These are phyloP conservation scores for Galeopterus variegatus DNA, from an alignment of 2,113 vertebrate genomes.

Conservation along the genomic window DNA sequence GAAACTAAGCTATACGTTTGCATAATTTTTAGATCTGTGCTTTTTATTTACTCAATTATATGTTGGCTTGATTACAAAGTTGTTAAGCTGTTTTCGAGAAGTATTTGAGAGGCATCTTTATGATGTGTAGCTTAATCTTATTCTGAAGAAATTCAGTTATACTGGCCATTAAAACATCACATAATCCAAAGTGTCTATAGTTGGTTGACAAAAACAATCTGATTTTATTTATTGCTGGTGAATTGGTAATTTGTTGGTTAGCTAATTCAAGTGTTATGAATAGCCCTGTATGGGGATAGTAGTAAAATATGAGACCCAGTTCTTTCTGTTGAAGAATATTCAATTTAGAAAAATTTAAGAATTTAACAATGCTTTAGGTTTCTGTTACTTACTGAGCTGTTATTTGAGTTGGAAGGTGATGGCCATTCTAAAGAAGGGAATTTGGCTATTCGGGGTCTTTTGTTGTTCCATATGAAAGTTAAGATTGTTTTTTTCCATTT, in stretches of 20 bases:
- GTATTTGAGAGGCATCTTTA: conserved; percentile 46
- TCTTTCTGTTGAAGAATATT: conserved; percentile 28
- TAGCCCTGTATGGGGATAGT: neutral
- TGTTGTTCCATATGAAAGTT: too few species aligned
- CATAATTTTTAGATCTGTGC: neutral
- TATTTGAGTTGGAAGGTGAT: neutral
- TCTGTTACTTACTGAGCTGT: neutral
- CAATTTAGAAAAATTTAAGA: conserved; percentile 26
- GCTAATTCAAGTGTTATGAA: conserved; percentile 35
- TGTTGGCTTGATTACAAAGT: conserved; percentile 68
- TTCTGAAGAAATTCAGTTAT: neutral
- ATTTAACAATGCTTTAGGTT: conserved; percentile 7
- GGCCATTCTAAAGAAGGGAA: neutral
- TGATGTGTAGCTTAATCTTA: conserved; percentile 8
- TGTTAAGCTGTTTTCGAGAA: conserved; percentile 20
- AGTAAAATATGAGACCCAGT: conserved; percentile 12
- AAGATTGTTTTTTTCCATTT: too few species aligned
- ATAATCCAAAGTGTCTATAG: conserved; percentile 22
- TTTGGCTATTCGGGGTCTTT: neutral
- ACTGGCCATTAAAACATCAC: neutral
- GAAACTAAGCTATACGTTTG: neutral
- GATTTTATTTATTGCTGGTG: conserved; percentile 17
- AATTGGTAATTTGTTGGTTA: conserved; percentile 28
- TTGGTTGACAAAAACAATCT: conserved; percentile 38
- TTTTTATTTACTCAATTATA: neutral